Conservation (phyloP, 1,140 invertebrate species). For the Whitmania pigra region DNA sequence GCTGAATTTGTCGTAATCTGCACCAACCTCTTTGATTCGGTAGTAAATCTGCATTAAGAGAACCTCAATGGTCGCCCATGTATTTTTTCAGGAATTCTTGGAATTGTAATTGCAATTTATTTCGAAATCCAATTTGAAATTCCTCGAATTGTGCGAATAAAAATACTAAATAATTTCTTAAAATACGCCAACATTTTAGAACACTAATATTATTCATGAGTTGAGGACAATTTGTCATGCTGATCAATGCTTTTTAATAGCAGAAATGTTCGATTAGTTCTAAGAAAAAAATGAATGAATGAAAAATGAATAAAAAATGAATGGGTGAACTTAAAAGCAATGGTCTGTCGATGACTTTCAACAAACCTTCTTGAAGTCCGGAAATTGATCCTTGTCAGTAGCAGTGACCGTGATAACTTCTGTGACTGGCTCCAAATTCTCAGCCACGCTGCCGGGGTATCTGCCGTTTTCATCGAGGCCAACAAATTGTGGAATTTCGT, state of each 20-base stretch:
- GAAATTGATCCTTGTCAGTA: constrained; percentile 76
- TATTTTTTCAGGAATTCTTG: constrained; percentile 28
- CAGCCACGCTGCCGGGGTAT: constrained; percentile 64
- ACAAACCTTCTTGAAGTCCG: constrained; percentile 25
- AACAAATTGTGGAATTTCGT: constrained; percentile 78
- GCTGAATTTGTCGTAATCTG: constrained; percentile 84
- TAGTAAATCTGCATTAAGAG: constrained; percentile 60
- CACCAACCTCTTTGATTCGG: constrained; percentile 65
- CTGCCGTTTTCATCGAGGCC: constrained; percentile 78
- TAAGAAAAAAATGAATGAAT: neutral
- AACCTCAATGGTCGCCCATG: neutral
- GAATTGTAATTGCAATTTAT: no score
- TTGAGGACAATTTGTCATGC: neutral
- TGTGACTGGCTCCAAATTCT: constrained; percentile 68
- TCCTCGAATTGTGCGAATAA: no score
- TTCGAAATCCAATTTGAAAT: no score
- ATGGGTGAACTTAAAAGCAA: no score
- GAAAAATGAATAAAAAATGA: no score
- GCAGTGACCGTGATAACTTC: constrained; percentile 91
- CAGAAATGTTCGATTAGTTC: constrained; percentile 6
- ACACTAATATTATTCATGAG: neutral
- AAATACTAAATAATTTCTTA: no score
- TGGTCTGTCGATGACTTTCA: no score
- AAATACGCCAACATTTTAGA: no score
- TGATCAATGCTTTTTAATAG: constrained; percentile 10